phyloP scores from a whole-genome alignment of 64 coral and sea anemone species.

The Platygyra sinensis region DNA sequence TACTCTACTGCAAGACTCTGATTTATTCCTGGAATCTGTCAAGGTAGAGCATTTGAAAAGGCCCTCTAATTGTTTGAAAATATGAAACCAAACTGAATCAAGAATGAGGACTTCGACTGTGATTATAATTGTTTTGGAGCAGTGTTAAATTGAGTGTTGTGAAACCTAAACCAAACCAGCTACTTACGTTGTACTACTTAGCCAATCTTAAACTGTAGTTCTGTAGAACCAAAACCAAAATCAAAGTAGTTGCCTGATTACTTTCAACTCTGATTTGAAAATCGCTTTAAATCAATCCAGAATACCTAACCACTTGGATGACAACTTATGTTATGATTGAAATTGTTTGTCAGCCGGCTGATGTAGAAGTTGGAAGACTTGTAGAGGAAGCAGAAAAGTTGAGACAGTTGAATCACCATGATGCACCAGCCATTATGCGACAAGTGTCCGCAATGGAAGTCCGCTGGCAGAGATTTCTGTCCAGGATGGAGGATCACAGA shows the following conservation, averaged over 20 bases:
- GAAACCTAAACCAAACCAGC: too few species aligned
- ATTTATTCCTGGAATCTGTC: conserved; percentile 89
- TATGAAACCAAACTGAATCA: too few species aligned
- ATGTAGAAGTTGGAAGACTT: conserved; percentile 71
- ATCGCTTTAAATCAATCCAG: too few species aligned
- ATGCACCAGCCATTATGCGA: conserved; percentile 75
- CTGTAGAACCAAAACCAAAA: too few species aligned
- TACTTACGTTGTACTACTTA: too few species aligned
- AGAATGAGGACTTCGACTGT: too few species aligned
- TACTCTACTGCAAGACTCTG: conserved; percentile 91
- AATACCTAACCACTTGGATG: background rate
- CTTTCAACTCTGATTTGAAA: too few species aligned
- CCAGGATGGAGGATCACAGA: conserved; percentile 86
- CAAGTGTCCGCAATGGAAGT: conserved; percentile 87
- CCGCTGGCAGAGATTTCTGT: conserved; percentile 93
- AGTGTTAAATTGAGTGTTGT: too few species aligned
- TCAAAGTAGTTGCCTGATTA: too few species aligned
- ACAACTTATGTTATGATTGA: background rate
- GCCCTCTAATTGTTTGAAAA: too few species aligned
- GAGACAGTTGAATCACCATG: conserved; percentile 67
- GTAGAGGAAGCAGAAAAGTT: conserved; percentile 75
- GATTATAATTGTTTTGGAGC: too few species aligned
- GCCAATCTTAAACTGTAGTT: too few species aligned
- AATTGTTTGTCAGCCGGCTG: conserved; percentile 72
- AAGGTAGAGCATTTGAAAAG: conserved; percentile 59